These are phyloP conservation scores for Diuraphis noxia DNA, from an alignment of 1,140 invertebrate genomes.

Conservation along the genomic window DNA sequence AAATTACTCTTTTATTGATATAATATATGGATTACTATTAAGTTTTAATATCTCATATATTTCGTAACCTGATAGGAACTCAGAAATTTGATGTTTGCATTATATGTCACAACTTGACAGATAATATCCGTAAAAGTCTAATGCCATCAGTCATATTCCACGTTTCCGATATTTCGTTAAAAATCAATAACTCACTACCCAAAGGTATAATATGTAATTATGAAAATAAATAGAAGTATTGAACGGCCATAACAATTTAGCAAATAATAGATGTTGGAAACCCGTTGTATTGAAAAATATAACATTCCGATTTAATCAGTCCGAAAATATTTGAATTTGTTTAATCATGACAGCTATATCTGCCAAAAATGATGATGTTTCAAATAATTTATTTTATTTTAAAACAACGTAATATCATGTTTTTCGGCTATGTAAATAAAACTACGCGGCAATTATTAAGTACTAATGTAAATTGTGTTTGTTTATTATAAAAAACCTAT, in stretches of 20 bases:
- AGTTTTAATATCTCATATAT: neutral
- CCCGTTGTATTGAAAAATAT: neutral
- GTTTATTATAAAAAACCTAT: neutral
- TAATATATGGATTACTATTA: too few species aligned
- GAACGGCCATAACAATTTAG: neutral
- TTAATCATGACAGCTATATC: neutral
- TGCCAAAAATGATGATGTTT: neutral
- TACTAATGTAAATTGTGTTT: too few species aligned
- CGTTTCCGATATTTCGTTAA: neutral
- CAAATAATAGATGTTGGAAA: neutral
- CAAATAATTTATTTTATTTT: neutral
- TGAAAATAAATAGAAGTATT: too few species aligned
- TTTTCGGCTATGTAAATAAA: neutral
- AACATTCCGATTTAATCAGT: neutral
- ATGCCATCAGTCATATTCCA: neutral
- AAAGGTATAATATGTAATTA: neutral
- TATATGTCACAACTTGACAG: neutral
- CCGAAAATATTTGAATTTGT: neutral
- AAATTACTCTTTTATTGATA: neutral
- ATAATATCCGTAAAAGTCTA: neutral
- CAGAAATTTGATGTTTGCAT: neutral
- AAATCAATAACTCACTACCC: neutral
- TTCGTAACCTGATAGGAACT: neutral
- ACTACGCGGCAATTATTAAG: too few species aligned
- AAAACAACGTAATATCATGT: neutral